These are phyloP conservation scores for Schrankia costaestrigalis DNA, from an alignment of 2,888 invertebrate genomes.

Conservation along the genomic window DNA sequence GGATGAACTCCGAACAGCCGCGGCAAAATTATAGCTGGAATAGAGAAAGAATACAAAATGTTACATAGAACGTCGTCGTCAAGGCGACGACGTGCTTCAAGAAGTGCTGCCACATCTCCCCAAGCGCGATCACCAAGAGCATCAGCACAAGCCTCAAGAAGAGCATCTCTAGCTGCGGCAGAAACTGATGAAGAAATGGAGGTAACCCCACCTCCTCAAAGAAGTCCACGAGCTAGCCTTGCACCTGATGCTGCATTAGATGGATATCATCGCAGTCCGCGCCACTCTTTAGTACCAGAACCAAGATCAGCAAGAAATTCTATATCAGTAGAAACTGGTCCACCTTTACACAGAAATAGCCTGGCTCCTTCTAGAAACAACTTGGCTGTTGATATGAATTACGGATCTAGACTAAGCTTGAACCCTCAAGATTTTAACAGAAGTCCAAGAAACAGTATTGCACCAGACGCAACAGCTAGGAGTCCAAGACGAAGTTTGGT, in stretches of 20 bases:
- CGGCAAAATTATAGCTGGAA: constrained; percentile 4
- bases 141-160: constrained; percentile 67
- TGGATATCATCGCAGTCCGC: constrained; percentile 76
- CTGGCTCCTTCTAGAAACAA: constrained; percentile 82
- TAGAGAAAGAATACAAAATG: constrained; percentile 66
- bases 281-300: constrained; percentile 80
- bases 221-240: constrained; percentile 81
- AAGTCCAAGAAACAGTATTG: constrained; percentile 73
- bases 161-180: constrained; percentile 82
- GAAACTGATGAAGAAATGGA: constrained; percentile 82
- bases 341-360: constrained; percentile 77
- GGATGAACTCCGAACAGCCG: constrained; percentile 11
- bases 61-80: constrained; percentile 84
- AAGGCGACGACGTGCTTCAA: constrained; percentile 83
- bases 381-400: constrained; percentile 79
- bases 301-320: constrained; percentile 82
- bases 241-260: constrained; percentile 79
- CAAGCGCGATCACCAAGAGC: constrained; percentile 78
- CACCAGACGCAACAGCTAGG: constrained; percentile 70
- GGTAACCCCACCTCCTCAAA: constrained; percentile 57
- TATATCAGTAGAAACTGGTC: constrained; percentile 80
- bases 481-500: constrained; percentile 83
- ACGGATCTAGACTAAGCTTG: constrained; percentile 79
- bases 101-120: constrained; percentile 84
- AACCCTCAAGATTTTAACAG: constrained; percentile 80